Evolutionary conservation across 2,888 invertebrate species (phyloP), one percentile per base, ranked within the genome.

Genomic region (Agriopis leucophaearia): DNA sequence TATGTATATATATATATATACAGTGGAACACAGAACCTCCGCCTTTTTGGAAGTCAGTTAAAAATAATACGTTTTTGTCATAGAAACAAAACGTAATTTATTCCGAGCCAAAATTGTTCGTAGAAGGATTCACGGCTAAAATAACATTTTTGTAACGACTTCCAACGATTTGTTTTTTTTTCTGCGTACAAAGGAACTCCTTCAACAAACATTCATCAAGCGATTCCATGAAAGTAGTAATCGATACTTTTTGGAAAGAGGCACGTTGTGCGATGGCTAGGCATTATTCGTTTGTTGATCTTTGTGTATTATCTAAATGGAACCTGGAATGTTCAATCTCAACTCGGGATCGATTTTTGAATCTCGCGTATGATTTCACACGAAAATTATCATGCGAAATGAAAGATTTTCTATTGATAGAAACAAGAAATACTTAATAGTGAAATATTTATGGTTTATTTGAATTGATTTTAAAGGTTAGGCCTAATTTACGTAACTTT

Each of bases 161-260:
- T 52, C 58, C 40, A 13, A 18, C 57, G 57, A 58, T 18, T 45
- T 36, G 4, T 13, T n/a, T 52, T 64, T 45, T 18, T 36, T 16
- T n/a, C 9, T 48, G 27, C n/a, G 8, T 35, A 38, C n/a, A 44
- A 52, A 36, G 51, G 51, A 51, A 64, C 58, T 47, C 52, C 58
- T 52, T 64, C 40, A 16, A 44, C 45, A 64, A 64, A 64, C 52
- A 58, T 64, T 47, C 58, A 50, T 64, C 63, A 64, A 42, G 40
- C 27, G 13, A 16, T 59, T 59, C 59, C 18, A 10, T 50, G 59
- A 35, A 64, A 48, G 16, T 44, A 45, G 57, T 48, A 50, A 57
- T 44, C 36, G 50, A 57, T 38, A 13, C 44, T 12, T 56, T 56
- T 45, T 8, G 64, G 56, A 38, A 59, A 50, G 50, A n/a, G 12